A percentile compares a stretch with the other conserved stretches of the same genome.
Evolutionary conservation across 2,797 vertebrate genomes (phyloP).

Genomic region (Tenualosa thibaudeaui): DNA sequence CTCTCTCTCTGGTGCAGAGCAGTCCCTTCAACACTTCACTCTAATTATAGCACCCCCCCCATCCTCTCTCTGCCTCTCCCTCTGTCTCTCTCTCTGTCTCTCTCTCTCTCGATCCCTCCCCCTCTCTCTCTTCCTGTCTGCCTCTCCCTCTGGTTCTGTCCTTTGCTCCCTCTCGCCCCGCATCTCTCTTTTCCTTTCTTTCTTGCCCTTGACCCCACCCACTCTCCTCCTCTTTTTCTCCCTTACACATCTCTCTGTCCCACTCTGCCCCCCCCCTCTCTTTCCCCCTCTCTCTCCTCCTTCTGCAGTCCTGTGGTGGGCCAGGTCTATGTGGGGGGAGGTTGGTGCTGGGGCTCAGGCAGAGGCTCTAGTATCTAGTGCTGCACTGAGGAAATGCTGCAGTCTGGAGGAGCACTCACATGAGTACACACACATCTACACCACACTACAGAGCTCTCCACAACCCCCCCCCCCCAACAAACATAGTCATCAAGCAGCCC

Average conservation of each 20-base stretch:
- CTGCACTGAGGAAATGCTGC: background rate
- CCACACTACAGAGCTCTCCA: background rate
- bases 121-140: background rate
- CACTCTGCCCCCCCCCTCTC: background rate
- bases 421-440: background rate
- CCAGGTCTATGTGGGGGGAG: background rate
- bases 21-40: background rate
- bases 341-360: background rate
- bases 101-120: background rate
- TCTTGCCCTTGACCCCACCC: background rate
- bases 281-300: background rate
- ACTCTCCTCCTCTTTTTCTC: background rate
- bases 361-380: background rate
- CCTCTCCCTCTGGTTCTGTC: background rate
- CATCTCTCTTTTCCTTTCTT: background rate
- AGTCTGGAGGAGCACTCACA: background rate
- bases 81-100: background rate
- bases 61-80: background rate
- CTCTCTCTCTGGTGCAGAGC: background rate
- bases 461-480: too few relatives aligned
- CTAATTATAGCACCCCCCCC: conserved; percentile 5
- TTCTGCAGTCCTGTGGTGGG: conserved; percentile 6
- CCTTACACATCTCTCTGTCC: background rate
- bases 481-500: too few relatives aligned
- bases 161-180: too few relatives aligned